These are phyloP conservation scores for Carollia perspicillata DNA, from an alignment of 2,113 vertebrate species.

Conservation along the genomic window DNA sequence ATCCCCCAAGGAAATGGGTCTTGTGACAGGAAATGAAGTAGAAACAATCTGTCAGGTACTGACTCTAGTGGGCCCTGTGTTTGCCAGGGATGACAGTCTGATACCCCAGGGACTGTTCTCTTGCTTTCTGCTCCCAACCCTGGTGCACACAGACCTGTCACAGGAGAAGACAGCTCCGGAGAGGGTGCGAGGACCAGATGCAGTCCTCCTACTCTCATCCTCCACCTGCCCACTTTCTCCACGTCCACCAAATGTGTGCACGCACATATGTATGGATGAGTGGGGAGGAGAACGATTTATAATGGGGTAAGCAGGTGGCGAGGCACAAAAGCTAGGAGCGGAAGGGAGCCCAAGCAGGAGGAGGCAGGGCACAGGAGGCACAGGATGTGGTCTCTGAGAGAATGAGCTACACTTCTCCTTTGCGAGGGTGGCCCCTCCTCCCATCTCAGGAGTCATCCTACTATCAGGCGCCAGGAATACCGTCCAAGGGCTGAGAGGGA, in stretches of 20 bases:
- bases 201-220: background rate
- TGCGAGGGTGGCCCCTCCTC: slow-evolving; percentile 46
- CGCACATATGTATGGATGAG: background rate
- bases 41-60: slow-evolving; percentile 24
- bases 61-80: background rate
- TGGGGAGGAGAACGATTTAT: background rate
- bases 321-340: slow-evolving; percentile 11
- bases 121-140: background rate
- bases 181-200: background rate
- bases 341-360: slow-evolving; percentile 54
- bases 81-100: background rate
- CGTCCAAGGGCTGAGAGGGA: background rate
- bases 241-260: background rate
- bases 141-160: background rate
- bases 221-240: background rate
- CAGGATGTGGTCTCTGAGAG: slow-evolving; percentile 73
- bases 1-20: slow-evolving; percentile 53
- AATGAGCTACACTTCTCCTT: slow-evolving; percentile 71
- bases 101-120: background rate
- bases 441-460: background rate
- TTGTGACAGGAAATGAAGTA: slow-evolving; percentile 64
- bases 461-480: background rate
- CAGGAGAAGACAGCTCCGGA: background rate
- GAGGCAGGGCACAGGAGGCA: slow-evolving; percentile 55
- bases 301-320: background rate